Evolutionary conservation across 2,797 vertebrate species (phyloP).

Genomic region (Paratrypauchen microcephalus): DNA sequence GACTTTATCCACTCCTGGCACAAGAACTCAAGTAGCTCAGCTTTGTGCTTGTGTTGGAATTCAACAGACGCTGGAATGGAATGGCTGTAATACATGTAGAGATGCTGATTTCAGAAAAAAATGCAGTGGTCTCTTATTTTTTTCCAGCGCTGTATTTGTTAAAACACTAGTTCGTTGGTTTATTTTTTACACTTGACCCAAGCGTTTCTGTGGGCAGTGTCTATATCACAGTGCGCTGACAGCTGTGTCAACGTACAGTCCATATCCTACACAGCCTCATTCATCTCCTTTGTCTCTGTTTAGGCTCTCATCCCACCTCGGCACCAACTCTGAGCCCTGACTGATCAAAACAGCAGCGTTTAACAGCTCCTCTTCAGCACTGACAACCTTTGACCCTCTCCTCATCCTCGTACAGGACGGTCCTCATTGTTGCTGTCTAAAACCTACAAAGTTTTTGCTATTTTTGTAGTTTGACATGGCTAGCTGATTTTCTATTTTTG

Average conservation of each 20-base stretch:
- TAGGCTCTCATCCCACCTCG: conserved; percentile 34
- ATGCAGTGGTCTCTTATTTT: too few species aligned
- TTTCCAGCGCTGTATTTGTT: conserved; percentile 18
- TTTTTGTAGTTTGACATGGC: not conserved
- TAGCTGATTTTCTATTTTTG: not conserved
- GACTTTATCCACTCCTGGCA: too few species aligned
- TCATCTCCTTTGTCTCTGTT: conserved; percentile 66
- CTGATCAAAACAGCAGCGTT: conserved; percentile 61
- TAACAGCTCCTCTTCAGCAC: conserved; percentile 54
- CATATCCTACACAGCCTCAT: conserved; percentile 59
- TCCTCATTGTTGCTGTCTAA: not conserved
- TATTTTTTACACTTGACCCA: conserved; percentile 30
- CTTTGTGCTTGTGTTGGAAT: too few species aligned
- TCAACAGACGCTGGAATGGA: too few species aligned
- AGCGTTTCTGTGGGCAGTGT: conserved; percentile 43
- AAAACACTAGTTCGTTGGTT: conserved; percentile 27
- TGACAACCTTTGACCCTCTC: conserved; percentile 58
- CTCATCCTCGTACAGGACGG: conserved; percentile 32
- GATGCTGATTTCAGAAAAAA: too few species aligned
- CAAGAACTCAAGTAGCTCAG: too few species aligned
- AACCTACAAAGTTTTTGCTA: conserved; percentile 21
- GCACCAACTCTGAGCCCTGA: conserved; percentile 35
- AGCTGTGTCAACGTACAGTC: conserved; percentile 64
- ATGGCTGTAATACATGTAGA: too few species aligned
- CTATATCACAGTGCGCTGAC: conserved; percentile 62